Percentiles rank a stretch among this genome's conserved stretches.
Conservation (phyloP, 2,797 vertebrate genomes). For the Channa striata region DNA sequence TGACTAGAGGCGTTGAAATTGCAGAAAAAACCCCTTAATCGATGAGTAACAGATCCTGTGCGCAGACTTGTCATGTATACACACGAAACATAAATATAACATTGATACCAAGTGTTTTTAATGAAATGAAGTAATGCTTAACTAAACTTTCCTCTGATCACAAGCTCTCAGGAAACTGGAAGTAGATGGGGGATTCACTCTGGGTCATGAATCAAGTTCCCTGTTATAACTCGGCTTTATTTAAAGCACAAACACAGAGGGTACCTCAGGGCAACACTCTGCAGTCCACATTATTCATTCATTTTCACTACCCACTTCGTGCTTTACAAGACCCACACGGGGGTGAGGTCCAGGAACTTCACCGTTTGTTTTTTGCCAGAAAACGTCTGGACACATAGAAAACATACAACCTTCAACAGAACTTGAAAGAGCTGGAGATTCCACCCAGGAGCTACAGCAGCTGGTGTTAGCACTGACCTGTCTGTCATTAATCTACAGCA, state of each 20-base stretch:
- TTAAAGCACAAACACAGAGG: constrained; percentile 67
- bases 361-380: not conserved
- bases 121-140: constrained; percentile 58
- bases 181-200: constrained; percentile 79
- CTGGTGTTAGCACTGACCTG: not conserved
- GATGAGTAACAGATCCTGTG: not conserved
- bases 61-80: not conserved
- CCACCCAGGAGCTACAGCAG: not conserved
- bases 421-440: not conserved
- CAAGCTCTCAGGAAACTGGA: constrained; percentile 81
- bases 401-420: not conserved
- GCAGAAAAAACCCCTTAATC: constrained; percentile 10
- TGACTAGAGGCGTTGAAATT: not conserved
- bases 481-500: not conserved
- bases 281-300: constrained; percentile 25
- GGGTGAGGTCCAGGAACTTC: not conserved
- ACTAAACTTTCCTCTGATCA: constrained; percentile 77
- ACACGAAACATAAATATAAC: not conserved
- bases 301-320: constrained; percentile 27
- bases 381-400: not conserved
- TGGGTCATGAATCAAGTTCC: constrained; percentile 85
- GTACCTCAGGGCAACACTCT: constrained; percentile 65
- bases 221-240: constrained; percentile 73
- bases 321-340: not conserved
- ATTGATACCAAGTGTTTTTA: not conserved